Conservation (phyloP, 1,140 invertebrate species). For the Bombus pyrosoma region DNA sequence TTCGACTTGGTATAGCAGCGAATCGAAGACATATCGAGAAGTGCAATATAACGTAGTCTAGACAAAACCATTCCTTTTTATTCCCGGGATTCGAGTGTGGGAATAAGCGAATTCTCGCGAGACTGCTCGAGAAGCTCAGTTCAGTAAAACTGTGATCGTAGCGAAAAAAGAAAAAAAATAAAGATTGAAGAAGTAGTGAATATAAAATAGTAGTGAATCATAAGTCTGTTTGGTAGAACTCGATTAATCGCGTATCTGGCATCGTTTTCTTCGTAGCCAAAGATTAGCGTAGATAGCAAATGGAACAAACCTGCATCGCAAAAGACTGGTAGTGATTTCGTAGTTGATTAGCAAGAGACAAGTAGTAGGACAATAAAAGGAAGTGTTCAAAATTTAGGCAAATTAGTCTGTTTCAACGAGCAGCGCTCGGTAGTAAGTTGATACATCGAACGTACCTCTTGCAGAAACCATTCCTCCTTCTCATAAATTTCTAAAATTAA, state of each 20-base stretch:
- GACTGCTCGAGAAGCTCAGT: conserved; percentile 75
- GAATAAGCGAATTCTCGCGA: conserved; percentile 70
- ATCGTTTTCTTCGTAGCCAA: conserved; percentile 75
- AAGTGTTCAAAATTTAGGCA: conserved; percentile 72
- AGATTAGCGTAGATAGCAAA: conserved; percentile 53
- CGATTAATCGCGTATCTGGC: conserved; percentile 76
- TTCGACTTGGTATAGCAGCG: conserved; percentile 22
- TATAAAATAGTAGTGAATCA: conserved; percentile 59
- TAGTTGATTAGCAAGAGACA: conserved; percentile 70
- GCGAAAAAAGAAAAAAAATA: conserved; percentile 48
- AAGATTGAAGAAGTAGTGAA: not conserved
- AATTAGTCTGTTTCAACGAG: conserved; percentile 40
- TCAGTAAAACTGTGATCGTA: conserved; percentile 82
- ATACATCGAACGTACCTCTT: conserved; percentile 40
- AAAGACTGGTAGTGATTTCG: conserved; percentile 80
- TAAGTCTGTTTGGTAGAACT: conserved; percentile 55
- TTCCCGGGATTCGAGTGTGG: conserved; percentile 50
- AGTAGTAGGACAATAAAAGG: conserved; percentile 74
- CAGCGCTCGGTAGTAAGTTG: conserved; percentile 41
- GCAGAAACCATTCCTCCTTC: not conserved
- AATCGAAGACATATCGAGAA: conserved; percentile 65
- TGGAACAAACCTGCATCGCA: conserved; percentile 60
- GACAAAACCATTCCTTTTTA: conserved; percentile 64
- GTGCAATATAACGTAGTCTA: conserved; percentile 75
- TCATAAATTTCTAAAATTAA: not conserved